Base-by-base conservation (phyloP, 1,140 invertebrate genomes). In the Lepidurus packardi region DNA sequence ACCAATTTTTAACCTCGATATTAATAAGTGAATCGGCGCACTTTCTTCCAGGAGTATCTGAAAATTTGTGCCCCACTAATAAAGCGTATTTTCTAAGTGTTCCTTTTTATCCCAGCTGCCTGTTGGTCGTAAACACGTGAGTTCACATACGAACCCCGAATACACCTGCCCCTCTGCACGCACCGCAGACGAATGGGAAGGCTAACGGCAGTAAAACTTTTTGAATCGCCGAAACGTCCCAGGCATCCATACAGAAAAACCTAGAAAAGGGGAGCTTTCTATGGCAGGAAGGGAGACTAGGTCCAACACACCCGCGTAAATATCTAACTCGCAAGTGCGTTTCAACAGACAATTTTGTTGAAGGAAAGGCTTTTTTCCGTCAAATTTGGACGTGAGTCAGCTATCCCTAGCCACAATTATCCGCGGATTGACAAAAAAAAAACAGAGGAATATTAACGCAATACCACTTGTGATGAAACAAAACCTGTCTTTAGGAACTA, bases 301-400 rank as follows among this genome's bases (percentile, higher is more conserved):
- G 13, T n/a, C 53, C 53, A n/a, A 65, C 21, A 65, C 53, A 65
- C 53, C 6, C 16, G 16, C 53, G 16, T 65, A 7, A 13, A 65
- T 65, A 65, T 5, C 8, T 65, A 65, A 9, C 53, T 16, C 9
- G 8, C 7, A 65, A 65, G 21, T 7, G 53, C 6, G 16, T 65
- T 65, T 21, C 53, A 34, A 34, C 34, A 2, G 34, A 34, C 34
- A 34, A 34, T 34, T 34, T 34, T 34, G 34, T 34, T 34, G 34
- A 4, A 34, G 34, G 2, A 3, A 34, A 34, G 34, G 25, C 25
- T 34, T 34, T 2, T 34, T 34, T 4, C 34, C 34, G 34, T 34
- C 34, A 34, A 34, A 34, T 78, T 42, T 78, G 73, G 65, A 73
- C 53, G 24, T 73, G 73, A n/a, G 74, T 16, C 41, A 42, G 77